Evolutionary conservation across 1,140 invertebrate genomes (phyloP).

Genomic region (Hyles vespertilio): DNA sequence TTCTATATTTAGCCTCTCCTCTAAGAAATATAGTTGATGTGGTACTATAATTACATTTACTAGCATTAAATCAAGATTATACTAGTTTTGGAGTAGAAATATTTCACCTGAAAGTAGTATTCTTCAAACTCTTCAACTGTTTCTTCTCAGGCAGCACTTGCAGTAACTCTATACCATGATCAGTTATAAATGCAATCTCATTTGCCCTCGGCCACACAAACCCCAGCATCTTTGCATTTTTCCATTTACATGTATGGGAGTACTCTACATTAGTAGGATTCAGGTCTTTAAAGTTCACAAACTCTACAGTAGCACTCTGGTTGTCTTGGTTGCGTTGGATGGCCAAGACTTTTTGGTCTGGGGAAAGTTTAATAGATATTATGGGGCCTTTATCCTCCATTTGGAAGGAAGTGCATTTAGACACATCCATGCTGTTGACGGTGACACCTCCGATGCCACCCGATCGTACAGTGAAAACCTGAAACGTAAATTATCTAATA

Average conservation of each 20-base stretch:
- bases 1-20: no score
- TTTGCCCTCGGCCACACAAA: conserved; percentile 93
- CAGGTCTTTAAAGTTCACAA: conserved; percentile 87
- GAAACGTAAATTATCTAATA: neutral
- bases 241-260: conserved; percentile 91
- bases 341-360: conserved; percentile 91
- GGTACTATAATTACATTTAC: no score
- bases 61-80: neutral
- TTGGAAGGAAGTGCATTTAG: conserved; percentile 85
- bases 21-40: no score
- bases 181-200: conserved; percentile 93
- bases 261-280: conserved; percentile 86
- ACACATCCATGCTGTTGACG: conserved; percentile 88
- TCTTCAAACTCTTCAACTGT: conserved; percentile 87
- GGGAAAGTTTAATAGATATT: conserved; percentile 96
- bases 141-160: conserved; percentile 89
- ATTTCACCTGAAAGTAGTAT: conserved; percentile 74
- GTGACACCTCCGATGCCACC: conserved; percentile 94
- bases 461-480: conserved; percentile 95
- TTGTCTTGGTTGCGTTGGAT: conserved; percentile 85
- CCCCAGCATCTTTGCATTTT: conserved; percentile 89
- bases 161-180: conserved; percentile 93
- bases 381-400: conserved; percentile 95
- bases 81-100: neutral
- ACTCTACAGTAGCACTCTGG: conserved; percentile 86